Percentiles rank a stretch among this genome's conserved stretches.
Conservation (phyloP, 2,888 invertebrate genomes). For the Siphonodentalium dalli region DNA sequence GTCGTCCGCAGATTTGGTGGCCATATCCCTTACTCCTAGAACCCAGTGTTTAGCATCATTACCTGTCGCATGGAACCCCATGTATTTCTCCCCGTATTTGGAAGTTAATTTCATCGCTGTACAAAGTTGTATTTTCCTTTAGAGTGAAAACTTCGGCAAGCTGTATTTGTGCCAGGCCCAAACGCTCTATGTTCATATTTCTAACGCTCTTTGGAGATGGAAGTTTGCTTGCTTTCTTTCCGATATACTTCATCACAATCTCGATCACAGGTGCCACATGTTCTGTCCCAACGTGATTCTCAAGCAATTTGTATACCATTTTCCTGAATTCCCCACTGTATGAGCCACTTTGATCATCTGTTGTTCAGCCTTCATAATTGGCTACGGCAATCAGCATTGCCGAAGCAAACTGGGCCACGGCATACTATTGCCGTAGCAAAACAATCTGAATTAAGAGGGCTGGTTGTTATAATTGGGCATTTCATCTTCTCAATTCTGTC, state of each 20-base stretch:
- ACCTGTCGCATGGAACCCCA: conserved; percentile 3
- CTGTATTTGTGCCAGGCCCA: conserved; percentile 14
- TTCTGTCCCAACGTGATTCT: no score
- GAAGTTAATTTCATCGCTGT: conserved; percentile 7
- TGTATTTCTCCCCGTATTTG: not conserved
- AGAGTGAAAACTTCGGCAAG: not conserved
- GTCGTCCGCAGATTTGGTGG: conserved; percentile 6
- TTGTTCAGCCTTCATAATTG: no score
- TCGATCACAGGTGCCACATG: conserved; percentile 17
- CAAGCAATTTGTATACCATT: no score
- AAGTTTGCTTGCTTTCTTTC: conserved; percentile 5
- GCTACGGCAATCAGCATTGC: no score
- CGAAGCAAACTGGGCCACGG: no score
- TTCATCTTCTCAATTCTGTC: no score
- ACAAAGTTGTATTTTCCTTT: no score
- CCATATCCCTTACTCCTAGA: not conserved
- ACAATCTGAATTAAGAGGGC: no score
- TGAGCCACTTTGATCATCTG: no score
- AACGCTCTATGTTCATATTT: conserved; percentile 20
- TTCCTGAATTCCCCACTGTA: no score
- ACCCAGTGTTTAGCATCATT: not conserved
- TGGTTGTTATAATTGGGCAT: no score
- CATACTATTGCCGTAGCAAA: no score
- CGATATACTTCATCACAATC: conserved; percentile 6
- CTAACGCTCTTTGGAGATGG: conserved; percentile 15